Evolutionary conservation across 2,888 invertebrate species (phyloP).

Genomic region (Choristoneura rosaceana): DNA sequence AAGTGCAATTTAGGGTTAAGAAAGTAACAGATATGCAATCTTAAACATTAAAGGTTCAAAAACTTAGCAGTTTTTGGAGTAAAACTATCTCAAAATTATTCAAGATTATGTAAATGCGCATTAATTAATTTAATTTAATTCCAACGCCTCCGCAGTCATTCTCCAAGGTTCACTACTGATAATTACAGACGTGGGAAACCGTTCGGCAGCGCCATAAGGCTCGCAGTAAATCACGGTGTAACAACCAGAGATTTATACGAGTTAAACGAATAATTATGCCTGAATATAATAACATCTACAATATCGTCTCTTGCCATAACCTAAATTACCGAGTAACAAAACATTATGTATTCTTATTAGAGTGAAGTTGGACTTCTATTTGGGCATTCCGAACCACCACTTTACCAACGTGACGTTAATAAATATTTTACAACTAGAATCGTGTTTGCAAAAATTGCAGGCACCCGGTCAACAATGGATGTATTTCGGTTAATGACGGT

Average conservation of each 20-base stretch:
- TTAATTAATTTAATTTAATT: background rate
- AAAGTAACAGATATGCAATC: background rate
- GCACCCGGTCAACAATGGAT: too few species aligned
- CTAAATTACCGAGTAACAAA: background rate
- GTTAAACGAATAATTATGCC: slow-evolving; percentile 68
- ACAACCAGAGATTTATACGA: slow-evolving; percentile 68
- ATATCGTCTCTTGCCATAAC: background rate
- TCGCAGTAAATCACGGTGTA: slow-evolving; percentile 69
- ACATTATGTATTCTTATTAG: background rate
- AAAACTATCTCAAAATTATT: background rate
- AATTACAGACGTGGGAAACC: slow-evolving; percentile 59
- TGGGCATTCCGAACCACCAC: too few species aligned
- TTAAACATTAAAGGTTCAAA: background rate
- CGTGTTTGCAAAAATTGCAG: too few species aligned
- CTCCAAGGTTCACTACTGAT: slow-evolving; percentile 17
- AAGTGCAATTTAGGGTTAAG: background rate
- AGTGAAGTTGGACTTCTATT: too few species aligned
- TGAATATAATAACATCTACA: slow-evolving; percentile 48
- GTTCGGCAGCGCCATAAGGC: slow-evolving; percentile 66
- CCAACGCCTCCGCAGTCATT: background rate
- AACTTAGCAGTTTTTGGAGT: background rate
- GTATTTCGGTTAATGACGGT: too few species aligned
- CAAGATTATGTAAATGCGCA: background rate
- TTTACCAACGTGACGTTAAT: too few species aligned
- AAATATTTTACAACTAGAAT: too few species aligned